Conservation (phyloP, 2,797 vertebrate genomes). For the Crax fasciolata region DNA sequence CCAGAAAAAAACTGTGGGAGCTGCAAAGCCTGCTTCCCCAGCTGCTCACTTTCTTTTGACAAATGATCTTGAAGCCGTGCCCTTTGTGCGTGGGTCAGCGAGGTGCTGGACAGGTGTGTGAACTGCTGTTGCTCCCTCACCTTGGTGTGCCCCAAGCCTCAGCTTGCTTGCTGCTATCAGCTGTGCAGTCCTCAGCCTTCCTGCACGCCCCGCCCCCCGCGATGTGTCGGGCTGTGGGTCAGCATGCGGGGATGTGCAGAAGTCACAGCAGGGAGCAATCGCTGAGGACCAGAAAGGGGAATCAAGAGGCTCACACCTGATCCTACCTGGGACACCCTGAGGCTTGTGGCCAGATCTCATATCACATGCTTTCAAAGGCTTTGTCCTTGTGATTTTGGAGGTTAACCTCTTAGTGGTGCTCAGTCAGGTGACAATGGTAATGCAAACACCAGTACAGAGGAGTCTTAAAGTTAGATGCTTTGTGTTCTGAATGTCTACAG, state of each 20-base stretch:
- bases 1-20: not conserved
- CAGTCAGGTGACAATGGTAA: not conserved
- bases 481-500: not conserved
- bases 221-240: accelerated
- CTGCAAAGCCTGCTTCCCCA: not conserved
- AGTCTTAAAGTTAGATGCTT: not conserved
- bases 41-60: not conserved
- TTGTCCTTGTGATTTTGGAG: not conserved
- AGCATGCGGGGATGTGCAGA: not conserved
- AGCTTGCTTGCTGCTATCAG: accelerated
- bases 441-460: not conserved
- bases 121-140: not conserved
- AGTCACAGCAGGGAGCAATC: not conserved
- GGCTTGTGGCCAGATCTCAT: not conserved
- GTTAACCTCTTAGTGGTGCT: not conserved
- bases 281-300: not conserved
- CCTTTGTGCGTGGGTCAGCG: not conserved
- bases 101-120: not conserved
- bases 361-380: not conserved
- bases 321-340: not conserved
- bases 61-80: not conserved
- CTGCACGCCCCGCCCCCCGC: accelerated
- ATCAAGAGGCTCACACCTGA: not conserved
- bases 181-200: accelerated
- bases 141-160: not conserved